Evolutionary conservation across 2,113 vertebrate genomes (phyloP), one percentile per base, ranked within the genome.

Genomic region (Laticauda laticaudata): DNA sequence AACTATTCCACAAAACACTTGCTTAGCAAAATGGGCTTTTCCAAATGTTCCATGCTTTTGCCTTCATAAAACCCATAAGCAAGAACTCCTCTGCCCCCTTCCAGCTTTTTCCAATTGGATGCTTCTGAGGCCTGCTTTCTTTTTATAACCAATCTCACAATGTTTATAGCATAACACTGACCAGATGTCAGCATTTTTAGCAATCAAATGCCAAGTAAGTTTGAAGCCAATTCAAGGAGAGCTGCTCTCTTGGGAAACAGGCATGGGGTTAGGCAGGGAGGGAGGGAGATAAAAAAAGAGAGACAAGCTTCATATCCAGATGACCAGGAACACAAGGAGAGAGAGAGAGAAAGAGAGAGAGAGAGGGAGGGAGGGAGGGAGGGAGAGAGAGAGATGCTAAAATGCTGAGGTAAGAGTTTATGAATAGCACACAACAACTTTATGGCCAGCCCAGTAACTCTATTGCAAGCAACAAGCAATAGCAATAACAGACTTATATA

Each of bases 391-490:
- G 61, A 57, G 89, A 97, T 96, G 95, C 96, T 94, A 95, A 59
- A 92, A 45, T 26, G 92, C 93, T 97, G 96, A 97, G 95, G 96
- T 97, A 96, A 97, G 95, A 94, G 92, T 92, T 94, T 94, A 92
- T 94, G 95, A 45, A 3, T 90, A 94, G 94, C 92, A 64, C 85
- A 92, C 81, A 55, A 64, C 55, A 64, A 87, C 57, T 92, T 90
- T 88, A 88, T 87, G 87, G 85, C 43, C 45, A 92, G 87, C 90
- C 43, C 86, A 75, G 43, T 54, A 81, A 61, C 10, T 2, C 55
- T 89, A 81, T 39, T 89, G 92, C 55, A 55, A 89, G 92, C 86
- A 53, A 56, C 4, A 39, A 75, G 53, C 23, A 69, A 69, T 2
- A 69, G 29, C 29, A 69, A n/a, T n/a, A 29, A 12, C 4, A 57